Evolutionary conservation across 2,888 invertebrate species (phyloP).

Genomic region (Chrysolina americana): DNA sequence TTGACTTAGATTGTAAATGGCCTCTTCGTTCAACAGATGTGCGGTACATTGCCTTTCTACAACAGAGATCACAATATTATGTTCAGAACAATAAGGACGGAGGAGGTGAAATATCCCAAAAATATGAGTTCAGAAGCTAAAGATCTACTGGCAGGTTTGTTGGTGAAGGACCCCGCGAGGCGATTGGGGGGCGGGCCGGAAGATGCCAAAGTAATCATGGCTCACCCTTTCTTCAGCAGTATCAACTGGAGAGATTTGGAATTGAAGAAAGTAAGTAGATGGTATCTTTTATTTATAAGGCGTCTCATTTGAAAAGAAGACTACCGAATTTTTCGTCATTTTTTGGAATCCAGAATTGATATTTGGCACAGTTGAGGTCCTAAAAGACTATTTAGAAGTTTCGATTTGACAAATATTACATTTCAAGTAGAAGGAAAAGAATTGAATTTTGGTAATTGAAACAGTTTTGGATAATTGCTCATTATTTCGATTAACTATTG

Average conservation of each 20-base stretch:
- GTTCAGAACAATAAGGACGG: conserved; percentile 94
- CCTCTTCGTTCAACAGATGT: conserved; percentile 74
- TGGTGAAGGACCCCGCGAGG: conserved; percentile 91
- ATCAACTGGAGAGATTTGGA: conserved; percentile 96
- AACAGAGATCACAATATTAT: conserved; percentile 97
- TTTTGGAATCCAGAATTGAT: no score
- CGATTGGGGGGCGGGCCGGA: conserved; percentile 95
- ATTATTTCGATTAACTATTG: no score
- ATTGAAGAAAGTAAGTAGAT: conserved; percentile 82
- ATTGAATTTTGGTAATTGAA: no score
- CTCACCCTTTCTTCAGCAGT: conserved; percentile 93
- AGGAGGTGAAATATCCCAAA: conserved; percentile 95
- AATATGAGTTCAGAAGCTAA: conserved; percentile 90
- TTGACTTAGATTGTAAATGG: not conserved
- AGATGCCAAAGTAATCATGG: conserved; percentile 95
- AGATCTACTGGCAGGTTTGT: conserved; percentile 87
- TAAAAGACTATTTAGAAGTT: no score
- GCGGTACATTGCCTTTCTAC: conserved; percentile 98
- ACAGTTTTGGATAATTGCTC: no score
- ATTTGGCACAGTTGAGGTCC: no score
- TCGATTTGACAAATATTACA: no score
- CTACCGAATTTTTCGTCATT: no score
- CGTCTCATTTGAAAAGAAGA: no score
- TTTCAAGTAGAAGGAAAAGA: no score
- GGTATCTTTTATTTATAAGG: no score